These are phyloP conservation scores for Chaetodon auriga DNA, from an alignment of 2,113 vertebrate genomes.

Conservation along the genomic window DNA sequence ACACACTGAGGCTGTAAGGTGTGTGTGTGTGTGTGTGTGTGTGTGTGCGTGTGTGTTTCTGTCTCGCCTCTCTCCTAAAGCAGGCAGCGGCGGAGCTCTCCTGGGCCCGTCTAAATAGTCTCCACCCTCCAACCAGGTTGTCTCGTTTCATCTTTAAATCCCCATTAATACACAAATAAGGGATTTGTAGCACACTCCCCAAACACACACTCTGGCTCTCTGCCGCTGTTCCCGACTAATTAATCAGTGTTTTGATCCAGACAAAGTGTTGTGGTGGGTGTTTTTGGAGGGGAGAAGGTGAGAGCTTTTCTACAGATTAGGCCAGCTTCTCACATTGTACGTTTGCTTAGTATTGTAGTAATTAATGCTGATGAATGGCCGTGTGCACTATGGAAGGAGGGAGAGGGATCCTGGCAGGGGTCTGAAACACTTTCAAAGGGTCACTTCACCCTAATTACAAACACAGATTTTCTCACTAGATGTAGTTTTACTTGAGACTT, in stretches of 20 bases:
- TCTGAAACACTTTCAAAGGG: slow-evolving; percentile 28
- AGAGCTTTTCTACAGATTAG: slow-evolving; percentile 78
- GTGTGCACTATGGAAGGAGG: slow-evolving; percentile 2
- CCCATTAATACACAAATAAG: slow-evolving; percentile 78
- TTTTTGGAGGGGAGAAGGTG: slow-evolving; percentile 52
- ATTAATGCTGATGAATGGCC: slow-evolving; percentile 78
- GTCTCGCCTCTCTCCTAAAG: slow-evolving; percentile 41
- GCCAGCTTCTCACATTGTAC: slow-evolving; percentile 56
- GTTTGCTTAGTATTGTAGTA: slow-evolving; percentile 69
- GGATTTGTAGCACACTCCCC: slow-evolving; percentile 73
- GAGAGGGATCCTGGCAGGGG: slow-evolving; percentile 20
- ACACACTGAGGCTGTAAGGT: neutral
- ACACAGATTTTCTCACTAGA: slow-evolving; percentile 29
- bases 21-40: slow-evolving; percentile 5
- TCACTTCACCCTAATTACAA: slow-evolving; percentile 25
- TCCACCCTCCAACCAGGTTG: slow-evolving; percentile 62
- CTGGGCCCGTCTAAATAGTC: slow-evolving; percentile 68
- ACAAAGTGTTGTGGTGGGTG: slow-evolving; percentile 56
- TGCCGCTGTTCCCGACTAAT: slow-evolving; percentile 68
- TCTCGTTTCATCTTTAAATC: slow-evolving; percentile 82
- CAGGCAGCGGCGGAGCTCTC: slow-evolving; percentile 36
- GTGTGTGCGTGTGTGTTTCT: slow-evolving; percentile 2
- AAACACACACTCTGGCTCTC: slow-evolving; percentile 54
- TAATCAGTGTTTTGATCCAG: slow-evolving; percentile 79
- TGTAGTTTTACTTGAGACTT: slow-evolving; percentile 10